phyloP scores from a whole-genome alignment of 2,888 invertebrate genomes.

The Hypolimnas misippus region DNA sequence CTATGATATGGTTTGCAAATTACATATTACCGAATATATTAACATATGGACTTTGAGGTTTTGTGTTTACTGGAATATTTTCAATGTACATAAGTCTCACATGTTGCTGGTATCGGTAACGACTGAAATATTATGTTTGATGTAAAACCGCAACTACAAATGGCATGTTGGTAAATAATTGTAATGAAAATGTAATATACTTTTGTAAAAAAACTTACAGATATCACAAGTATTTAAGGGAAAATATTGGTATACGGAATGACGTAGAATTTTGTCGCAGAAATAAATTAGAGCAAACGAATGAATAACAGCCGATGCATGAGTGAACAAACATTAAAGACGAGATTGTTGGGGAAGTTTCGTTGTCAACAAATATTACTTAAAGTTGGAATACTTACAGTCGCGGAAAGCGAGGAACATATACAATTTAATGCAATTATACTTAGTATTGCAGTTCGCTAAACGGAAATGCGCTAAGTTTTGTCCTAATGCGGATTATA shows the following conservation, averaged over 20 bases:
- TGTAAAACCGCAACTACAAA: background rate
- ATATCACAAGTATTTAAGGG: background rate
- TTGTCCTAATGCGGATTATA: conserved; percentile 65
- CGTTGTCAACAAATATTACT: conserved; percentile 23
- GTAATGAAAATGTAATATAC: background rate
- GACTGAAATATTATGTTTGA: conserved; percentile 1
- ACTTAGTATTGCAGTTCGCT: conserved; percentile 45
- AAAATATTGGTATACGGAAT: conserved; percentile 4
- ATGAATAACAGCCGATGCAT: conserved; percentile 13
- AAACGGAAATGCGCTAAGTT: conserved; percentile 53
- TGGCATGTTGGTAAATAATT: background rate
- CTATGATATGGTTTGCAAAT: background rate
- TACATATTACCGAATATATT: background rate
- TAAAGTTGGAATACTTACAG: conserved; percentile 23
- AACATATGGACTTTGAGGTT: conserved; percentile 2
- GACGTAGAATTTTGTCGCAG: conserved; percentile 11
- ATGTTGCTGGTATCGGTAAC: background rate
- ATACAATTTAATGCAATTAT: conserved; percentile 34
- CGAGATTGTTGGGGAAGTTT: conserved; percentile 17
- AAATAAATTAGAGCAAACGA: conserved; percentile 13
- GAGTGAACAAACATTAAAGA: conserved; percentile 14
- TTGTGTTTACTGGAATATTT: background rate
- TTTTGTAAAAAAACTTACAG: background rate
- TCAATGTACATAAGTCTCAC: background rate
- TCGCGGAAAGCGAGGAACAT: conserved; percentile 20